These are phyloP conservation scores for Odontomachus brunneus DNA, from an alignment of 1,140 invertebrate genomes.

Conservation along the genomic window DNA sequence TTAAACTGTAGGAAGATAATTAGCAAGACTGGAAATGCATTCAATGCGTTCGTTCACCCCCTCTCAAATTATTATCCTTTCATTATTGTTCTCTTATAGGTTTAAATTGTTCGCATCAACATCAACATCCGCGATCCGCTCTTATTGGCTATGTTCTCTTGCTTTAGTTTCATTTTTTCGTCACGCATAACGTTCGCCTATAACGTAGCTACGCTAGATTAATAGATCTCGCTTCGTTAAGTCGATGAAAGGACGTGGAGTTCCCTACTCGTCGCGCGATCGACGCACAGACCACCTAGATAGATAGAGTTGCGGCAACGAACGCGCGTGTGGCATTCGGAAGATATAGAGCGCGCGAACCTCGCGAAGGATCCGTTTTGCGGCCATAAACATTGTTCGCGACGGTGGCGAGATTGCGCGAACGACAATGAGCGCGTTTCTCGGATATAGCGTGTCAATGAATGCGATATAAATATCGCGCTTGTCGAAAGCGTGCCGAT, in stretches of 20 bases:
- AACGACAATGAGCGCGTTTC: slow-evolving; percentile 9
- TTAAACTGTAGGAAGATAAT: too few relatives aligned
- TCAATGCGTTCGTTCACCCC: too few relatives aligned
- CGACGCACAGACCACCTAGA: slow-evolving; percentile 13
- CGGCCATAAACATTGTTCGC: slow-evolving; percentile 25
- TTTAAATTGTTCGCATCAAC: too few relatives aligned
- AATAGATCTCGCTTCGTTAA: slow-evolving; percentile 19
- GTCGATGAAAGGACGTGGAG: slow-evolving; percentile 18
- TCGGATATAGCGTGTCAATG: background rate
- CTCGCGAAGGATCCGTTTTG: slow-evolving; percentile 8
- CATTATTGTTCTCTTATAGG: too few relatives aligned
- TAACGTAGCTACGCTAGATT: background rate
- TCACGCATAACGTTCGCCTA: background rate
- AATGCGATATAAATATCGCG: slow-evolving; percentile 27
- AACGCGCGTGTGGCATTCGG: slow-evolving; percentile 9
- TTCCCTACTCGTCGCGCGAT: slow-evolving; percentile 19
- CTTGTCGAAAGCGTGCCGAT: slow-evolving; percentile 15
- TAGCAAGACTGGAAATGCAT: too few relatives aligned
- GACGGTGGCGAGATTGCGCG: slow-evolving; percentile 4
- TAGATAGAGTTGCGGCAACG: background rate
- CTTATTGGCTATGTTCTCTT: too few relatives aligned
- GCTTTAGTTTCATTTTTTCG: background rate
- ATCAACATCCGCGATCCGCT: too few relatives aligned
- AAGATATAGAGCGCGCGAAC: background rate
- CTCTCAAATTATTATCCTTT: too few relatives aligned